Evolutionary conservation across 1,140 invertebrate species (phyloP).

Genomic region (Cydia amplana): DNA sequence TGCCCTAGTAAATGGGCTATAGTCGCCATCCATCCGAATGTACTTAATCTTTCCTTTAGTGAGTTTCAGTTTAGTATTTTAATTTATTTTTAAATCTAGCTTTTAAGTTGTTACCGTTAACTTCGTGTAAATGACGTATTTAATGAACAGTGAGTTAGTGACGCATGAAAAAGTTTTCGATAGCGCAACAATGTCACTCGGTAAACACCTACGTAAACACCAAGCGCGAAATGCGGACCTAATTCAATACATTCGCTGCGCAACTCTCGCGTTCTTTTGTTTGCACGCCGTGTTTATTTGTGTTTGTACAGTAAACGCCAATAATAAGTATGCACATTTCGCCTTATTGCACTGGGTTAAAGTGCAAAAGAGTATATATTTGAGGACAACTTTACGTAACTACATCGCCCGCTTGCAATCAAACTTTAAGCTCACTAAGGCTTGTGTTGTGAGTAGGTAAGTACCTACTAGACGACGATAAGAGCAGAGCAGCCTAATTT

Average conservation of each 20-base stretch:
- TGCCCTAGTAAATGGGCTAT: too few relatives aligned
- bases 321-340: neutral
- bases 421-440: neutral
- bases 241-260: constrained; percentile 6
- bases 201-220: neutral
- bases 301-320: neutral
- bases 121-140: too few relatives aligned
- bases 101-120: too few relatives aligned
- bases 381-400: neutral
- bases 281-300: neutral
- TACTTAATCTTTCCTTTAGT: too few relatives aligned
- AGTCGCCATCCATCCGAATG: too few relatives aligned
- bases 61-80: too few relatives aligned
- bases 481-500: too few relatives aligned
- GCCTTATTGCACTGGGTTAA: neutral
- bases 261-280: constrained; percentile 1
- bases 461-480: too few relatives aligned
- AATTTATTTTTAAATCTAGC: too few relatives aligned
- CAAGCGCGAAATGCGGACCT: constrained; percentile 4
- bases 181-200: neutral
- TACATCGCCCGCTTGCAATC: neutral
- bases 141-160: too few relatives aligned
- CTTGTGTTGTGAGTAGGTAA: too few relatives aligned
- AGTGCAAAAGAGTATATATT: neutral
- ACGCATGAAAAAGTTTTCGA: too few relatives aligned